These are phyloP conservation scores for Dynastes tityus DNA, from an alignment of 2,888 invertebrate genomes.

Conservation along the genomic window DNA sequence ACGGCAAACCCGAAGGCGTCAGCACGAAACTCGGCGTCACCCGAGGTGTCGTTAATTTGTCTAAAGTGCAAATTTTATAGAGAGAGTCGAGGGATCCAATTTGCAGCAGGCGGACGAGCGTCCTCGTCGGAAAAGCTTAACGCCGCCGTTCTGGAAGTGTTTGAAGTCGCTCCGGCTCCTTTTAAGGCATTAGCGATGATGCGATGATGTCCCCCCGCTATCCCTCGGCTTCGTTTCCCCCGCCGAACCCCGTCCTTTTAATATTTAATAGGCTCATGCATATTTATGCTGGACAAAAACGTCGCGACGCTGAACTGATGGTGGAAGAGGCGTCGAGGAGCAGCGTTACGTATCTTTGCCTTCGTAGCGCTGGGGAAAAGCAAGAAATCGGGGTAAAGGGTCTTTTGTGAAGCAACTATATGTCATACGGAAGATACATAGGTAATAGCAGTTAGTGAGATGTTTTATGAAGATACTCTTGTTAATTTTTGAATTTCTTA, in stretches of 20 bases:
- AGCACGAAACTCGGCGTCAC: slow-evolving; percentile 53
- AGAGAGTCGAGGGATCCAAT: slow-evolving; percentile 60
- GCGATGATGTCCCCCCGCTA: slow-evolving; percentile 16
- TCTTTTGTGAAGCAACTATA: too few species aligned
- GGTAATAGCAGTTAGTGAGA: too few species aligned
- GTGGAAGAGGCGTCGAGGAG: neutral
- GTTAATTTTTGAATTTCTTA: too few species aligned
- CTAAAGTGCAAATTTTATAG: slow-evolving; percentile 66
- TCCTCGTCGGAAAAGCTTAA: slow-evolving; percentile 64
- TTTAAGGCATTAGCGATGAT: slow-evolving; percentile 56
- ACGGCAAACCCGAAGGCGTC: slow-evolving; percentile 24
- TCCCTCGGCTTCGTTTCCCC: neutral
- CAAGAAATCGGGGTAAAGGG: too few species aligned
- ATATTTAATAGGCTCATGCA: slow-evolving; percentile 67
- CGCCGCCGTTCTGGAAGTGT: slow-evolving; percentile 57
- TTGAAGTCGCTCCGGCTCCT: slow-evolving; percentile 64
- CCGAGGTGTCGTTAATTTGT: slow-evolving; percentile 65
- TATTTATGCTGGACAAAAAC: slow-evolving; percentile 62
- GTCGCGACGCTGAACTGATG: neutral
- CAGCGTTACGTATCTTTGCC: slow-evolving; percentile 4
- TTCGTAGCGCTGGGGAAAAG: too few species aligned
- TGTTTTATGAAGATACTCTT: too few species aligned
- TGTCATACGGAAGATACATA: too few species aligned
- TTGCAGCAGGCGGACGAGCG: slow-evolving; percentile 59
- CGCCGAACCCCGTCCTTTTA: slow-evolving; percentile 61